Percentiles rank a stretch among this genome's conserved stretches.
phyloP scores from a whole-genome alignment of 2,113 vertebrate species.

The Mormyrus lacerda region DNA sequence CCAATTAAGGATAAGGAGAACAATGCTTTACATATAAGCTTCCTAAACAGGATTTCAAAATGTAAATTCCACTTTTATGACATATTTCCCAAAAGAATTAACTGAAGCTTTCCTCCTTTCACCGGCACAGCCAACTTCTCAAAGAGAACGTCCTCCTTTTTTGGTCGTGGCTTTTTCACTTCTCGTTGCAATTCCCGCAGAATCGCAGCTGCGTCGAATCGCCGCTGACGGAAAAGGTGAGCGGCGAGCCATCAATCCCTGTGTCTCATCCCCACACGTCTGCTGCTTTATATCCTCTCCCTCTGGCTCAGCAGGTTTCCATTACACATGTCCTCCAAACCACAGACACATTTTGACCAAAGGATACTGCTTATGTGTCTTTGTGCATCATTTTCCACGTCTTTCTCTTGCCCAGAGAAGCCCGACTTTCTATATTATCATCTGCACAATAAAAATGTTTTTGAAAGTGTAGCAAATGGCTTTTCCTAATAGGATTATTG shows the following conservation, averaged over 20 bases:
- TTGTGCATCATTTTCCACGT: conserved; percentile 12
- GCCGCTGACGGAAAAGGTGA: background rate
- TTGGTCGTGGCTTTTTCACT: background rate
- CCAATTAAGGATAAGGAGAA: background rate
- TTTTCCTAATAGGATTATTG: conserved; percentile 56
- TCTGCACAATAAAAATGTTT: conserved; percentile 40
- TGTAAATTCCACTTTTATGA: background rate
- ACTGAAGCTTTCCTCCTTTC: background rate
- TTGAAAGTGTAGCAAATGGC: conserved; percentile 48
- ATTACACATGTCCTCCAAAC: conserved; percentile 23
- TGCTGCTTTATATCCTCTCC: background rate
- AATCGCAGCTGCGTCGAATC: background rate
- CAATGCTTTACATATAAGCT: background rate
- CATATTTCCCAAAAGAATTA: background rate
- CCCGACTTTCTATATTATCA: conserved; percentile 31
- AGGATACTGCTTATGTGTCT: conserved; percentile 22
- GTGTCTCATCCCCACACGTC: conserved; percentile 17
- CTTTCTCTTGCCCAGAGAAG: conserved; percentile 22
- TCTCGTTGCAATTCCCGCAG: background rate
- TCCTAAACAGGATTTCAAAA: background rate
- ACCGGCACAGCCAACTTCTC: background rate
- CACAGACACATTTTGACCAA: conserved; percentile 20
- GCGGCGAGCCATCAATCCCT: background rate
- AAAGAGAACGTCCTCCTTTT: background rate
- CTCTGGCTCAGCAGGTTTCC: conserved; percentile 19